phyloP scores from a whole-genome alignment of 2,113 vertebrate genomes.

The Gallinago paraguaiae region DNA sequence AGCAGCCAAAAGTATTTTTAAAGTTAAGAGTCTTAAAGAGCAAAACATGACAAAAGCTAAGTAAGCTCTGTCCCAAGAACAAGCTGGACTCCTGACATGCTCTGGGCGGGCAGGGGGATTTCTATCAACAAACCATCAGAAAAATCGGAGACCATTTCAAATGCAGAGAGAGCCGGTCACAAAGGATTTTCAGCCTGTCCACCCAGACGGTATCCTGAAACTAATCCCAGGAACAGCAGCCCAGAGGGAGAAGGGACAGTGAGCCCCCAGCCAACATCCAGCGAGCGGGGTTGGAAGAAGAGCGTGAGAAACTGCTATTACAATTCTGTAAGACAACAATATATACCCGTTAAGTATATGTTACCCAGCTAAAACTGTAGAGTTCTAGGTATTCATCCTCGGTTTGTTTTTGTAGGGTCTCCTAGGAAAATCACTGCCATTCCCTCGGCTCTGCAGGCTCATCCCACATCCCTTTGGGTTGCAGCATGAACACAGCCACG shows the following conservation, averaged over 20 bases:
- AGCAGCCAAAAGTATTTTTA: not conserved
- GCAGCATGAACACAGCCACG: fast-evolving
- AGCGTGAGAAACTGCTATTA: not conserved
- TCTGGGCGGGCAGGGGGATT: fast-evolving
- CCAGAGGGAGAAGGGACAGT: not conserved
- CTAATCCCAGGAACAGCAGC: not conserved
- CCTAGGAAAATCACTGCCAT: not conserved
- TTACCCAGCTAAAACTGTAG: not conserved
- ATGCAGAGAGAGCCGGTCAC: not conserved
- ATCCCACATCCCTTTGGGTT: fast-evolving
- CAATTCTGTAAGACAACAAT: not conserved
- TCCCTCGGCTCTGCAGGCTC: not conserved
- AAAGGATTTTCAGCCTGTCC: not conserved
- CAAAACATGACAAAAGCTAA: fast-evolving
- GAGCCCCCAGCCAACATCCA: not conserved
- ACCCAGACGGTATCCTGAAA: not conserved
- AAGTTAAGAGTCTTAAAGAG: not conserved
- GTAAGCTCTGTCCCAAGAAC: not conserved
- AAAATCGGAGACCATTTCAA: not conserved
- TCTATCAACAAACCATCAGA: not conserved
- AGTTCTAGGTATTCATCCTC: not conserved
- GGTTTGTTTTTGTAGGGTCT: not conserved
- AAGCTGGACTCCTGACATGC: not conserved
- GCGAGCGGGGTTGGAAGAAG: not conserved
- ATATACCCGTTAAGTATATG: fast-evolving